Base-by-base conservation (phyloP, 2,797 vertebrate genomes). In the Pangasius larnaudii region DNA sequence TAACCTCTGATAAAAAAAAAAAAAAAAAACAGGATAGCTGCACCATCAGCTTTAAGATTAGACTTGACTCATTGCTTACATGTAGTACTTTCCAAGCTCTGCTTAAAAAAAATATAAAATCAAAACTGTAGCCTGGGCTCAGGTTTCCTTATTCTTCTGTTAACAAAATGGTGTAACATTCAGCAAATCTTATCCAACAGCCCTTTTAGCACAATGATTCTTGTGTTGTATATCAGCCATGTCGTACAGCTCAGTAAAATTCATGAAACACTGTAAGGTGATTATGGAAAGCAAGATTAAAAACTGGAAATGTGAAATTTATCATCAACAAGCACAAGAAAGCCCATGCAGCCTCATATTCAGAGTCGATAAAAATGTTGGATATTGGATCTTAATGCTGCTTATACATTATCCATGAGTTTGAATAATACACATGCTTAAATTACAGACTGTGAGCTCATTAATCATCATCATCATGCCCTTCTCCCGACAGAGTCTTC, bases 241-340 rank as follows among this genome's bases (percentile, higher is more conserved):
- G 6, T 77, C 46, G 18, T 51, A 30, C 19, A 24, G 69, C 39
- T 24, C 27, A 30, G 14, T 30, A 30, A 49, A 13, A 30, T 80
- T 81, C 24, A 24, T 13, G 19, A 59, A 7, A 2, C 19, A 27
- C 78, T 24, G 36, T 58, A 39, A 53, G 8, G 46, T 33, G 49
- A 53, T 53, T 53, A 33, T 33, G 75, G 49, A 78, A 56, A 53
- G 16, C 49, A 33, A 33, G 30, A 56, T 30, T 53, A 18, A 33
- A 53, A 78, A 19, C n/a, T 30, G 49, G 75, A 53, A 74, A 46
- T 24, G 39, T 74, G 22, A 27, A 11, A 56, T 78, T 33, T 30
- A 78, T 78, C 75, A 78, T 56, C 75, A 77, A n/a, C 46, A 75
- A 51, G 49, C 49, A 30, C 49, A 78, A 56, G 75, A 77, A 51